These are phyloP conservation scores for Agelaius tricolor DNA, from an alignment of 2,113 vertebrate species.

Conservation along the genomic window DNA sequence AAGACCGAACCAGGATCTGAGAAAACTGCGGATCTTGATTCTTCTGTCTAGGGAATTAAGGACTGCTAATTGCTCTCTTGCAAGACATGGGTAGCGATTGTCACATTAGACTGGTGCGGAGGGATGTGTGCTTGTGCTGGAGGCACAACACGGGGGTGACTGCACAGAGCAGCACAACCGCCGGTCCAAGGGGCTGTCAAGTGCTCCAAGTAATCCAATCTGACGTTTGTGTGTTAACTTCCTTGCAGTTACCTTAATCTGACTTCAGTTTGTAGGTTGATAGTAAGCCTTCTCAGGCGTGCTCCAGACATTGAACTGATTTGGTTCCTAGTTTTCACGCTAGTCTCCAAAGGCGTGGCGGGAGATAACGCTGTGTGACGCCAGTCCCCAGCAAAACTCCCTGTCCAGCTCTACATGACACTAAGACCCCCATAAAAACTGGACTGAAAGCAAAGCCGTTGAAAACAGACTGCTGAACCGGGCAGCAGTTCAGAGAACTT, in stretches of 20 bases:
- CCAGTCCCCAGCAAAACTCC: background rate
- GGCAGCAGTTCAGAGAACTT: background rate
- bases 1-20: background rate
- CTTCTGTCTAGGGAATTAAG: background rate
- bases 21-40: background rate
- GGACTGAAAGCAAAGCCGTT: background rate
- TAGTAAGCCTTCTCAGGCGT: background rate
- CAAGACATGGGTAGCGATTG: background rate
- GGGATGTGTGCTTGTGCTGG: background rate
- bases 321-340: background rate
- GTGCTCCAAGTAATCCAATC: background rate
- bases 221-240: background rate
- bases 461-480: background rate
- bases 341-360: background rate
- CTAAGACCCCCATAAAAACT: background rate
- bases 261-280: background rate
- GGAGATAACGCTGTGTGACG: background rate
- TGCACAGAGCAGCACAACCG: background rate
- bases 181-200: background rate
- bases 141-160: background rate
- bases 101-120: background rate
- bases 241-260: background rate
- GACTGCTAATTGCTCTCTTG: background rate
- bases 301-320: background rate
- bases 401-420: accelerated